Conservation (phyloP, 2,888 invertebrate genomes). For the Drosophila hamatofila region DNA sequence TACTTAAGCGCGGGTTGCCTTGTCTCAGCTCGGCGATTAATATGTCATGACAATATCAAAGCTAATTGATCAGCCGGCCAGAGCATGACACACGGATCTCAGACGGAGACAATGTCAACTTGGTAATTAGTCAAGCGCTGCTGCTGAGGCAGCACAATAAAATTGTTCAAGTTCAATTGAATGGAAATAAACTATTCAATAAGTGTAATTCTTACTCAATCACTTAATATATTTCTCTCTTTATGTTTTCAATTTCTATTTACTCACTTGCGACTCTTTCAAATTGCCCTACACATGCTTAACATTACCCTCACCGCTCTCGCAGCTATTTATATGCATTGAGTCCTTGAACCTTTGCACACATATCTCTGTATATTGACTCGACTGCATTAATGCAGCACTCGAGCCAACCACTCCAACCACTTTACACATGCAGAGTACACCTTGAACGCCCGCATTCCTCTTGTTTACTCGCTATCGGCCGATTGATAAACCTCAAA, state of each 20-base stretch:
- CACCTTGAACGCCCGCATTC: slow-evolving; percentile 43
- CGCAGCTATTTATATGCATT: slow-evolving; percentile 50
- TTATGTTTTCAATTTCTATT: no score
- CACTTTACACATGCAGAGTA: slow-evolving; percentile 20
- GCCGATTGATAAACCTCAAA: slow-evolving; percentile 49
- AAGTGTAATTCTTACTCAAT: background rate
- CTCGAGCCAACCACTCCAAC: slow-evolving; percentile 37
- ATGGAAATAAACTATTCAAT: slow-evolving; percentile 1
- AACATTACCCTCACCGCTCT: background rate
- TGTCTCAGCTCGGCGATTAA: slow-evolving; percentile 69
- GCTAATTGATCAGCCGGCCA: slow-evolving; percentile 74
- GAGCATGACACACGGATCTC: slow-evolving; percentile 9
- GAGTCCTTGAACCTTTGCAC: slow-evolving; percentile 65
- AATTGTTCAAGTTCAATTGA: slow-evolving; percentile 5
- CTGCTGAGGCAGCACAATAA: slow-evolving; percentile 14
- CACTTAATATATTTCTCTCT: background rate
- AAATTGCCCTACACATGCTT: slow-evolving; percentile 3
- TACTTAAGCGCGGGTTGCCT: slow-evolving; percentile 59
- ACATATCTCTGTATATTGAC: slow-evolving; percentile 13
- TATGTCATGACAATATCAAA: slow-evolving; percentile 77
- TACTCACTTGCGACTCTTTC: background rate
- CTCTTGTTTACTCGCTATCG: slow-evolving; percentile 37
- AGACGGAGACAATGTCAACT: slow-evolving; percentile 42
- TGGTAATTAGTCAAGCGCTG: slow-evolving; percentile 48
- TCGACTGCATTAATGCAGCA: slow-evolving; percentile 31